Conservation (phyloP, 1,140 invertebrate species). For the Zaprionus africanus region DNA sequence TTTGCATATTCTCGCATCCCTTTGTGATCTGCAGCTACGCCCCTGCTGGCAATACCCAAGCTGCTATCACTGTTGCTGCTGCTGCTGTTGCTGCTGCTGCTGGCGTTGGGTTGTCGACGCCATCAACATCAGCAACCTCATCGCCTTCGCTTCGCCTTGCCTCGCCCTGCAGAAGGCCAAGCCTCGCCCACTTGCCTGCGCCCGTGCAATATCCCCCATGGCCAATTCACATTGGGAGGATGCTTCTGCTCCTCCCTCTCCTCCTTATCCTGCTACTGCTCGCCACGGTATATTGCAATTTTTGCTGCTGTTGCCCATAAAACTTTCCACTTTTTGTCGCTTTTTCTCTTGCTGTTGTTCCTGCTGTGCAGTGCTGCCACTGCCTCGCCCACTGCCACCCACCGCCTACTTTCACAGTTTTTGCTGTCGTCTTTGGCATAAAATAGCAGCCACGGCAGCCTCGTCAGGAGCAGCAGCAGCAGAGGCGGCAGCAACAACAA, state of each 20-base stretch:
- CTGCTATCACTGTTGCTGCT: slow-evolving; percentile 7
- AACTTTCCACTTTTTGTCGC: slow-evolving; percentile 78
- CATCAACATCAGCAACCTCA: slow-evolving; percentile 41
- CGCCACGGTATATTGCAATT: slow-evolving; percentile 74
- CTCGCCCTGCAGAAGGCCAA: neutral
- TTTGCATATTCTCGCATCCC: neutral
- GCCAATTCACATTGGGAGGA: slow-evolving; percentile 37
- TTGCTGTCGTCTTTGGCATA: slow-evolving; percentile 48
- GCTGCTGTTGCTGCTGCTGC: neutral
- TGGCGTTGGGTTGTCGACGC: slow-evolving; percentile 23
- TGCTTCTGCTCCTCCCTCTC: neutral
- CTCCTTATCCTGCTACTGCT: slow-evolving; percentile 15
- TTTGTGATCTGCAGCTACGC: slow-evolving; percentile 1
- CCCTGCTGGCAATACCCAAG: slow-evolving; percentile 26
- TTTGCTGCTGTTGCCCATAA: slow-evolving; percentile 80
- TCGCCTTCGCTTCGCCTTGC: slow-evolving; percentile 15
- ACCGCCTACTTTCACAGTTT: slow-evolving; percentile 38
- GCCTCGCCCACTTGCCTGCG: neutral
- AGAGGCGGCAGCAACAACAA: slow-evolving; percentile 55
- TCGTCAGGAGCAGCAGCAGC: slow-evolving; percentile 25
- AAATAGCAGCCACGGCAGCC: slow-evolving; percentile 46
- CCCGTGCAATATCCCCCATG: slow-evolving; percentile 16
- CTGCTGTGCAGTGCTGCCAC: slow-evolving; percentile 41
- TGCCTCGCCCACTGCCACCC: slow-evolving; percentile 31
- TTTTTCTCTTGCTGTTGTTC: slow-evolving; percentile 42